Evolutionary conservation across 2,888 invertebrate genomes (phyloP), one percentile per base, ranked within the genome.

Genomic region (Oligia fasciuncula): DNA sequence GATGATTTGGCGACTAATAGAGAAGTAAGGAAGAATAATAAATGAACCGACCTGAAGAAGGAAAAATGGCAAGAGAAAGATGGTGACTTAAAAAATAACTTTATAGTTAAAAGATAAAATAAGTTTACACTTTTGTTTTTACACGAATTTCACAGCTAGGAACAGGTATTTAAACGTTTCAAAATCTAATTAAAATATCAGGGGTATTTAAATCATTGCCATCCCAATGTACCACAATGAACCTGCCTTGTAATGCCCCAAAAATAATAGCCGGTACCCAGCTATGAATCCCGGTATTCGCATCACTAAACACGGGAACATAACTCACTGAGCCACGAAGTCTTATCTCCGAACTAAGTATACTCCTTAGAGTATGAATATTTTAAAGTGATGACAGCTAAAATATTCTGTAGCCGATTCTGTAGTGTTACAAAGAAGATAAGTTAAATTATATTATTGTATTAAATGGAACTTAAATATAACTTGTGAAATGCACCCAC

Each of bases 311-410:
- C 85, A 80, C 79, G 51, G 63, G 83, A 49, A 79, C 83, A 85
- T 87, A 85, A 88, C 80, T 88, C 87, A 88, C 77, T 86, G 81
- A 80, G 80, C 87, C 66, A 79, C 87, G 86, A 80, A 85, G 81
- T 85, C 80, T 88, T 88, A 88, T 88, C 87, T 88, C n/a, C 63
- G 29, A 76, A 85, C 83, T 83, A 79, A 85, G 74, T 79, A 76
- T 69, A 46, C n/a, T 46, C 83, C 69, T 63, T 13, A 0, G 78
- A 73, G 86, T 83, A 83, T 86, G 35, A 80, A 85, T 83, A 23
- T 13, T 54, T 17, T 23, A 63, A 68, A 40, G 67, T 68, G 6
- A 6, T 29, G 35, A 9, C 0, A 4, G 5, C 14, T 46, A 0
- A 80, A 80, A 46, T 40, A n/a, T 70, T 35, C 8, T 63, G 17